phyloP scores from a whole-genome alignment of 2,888 invertebrate species.

The Rhodophaea formosa region DNA sequence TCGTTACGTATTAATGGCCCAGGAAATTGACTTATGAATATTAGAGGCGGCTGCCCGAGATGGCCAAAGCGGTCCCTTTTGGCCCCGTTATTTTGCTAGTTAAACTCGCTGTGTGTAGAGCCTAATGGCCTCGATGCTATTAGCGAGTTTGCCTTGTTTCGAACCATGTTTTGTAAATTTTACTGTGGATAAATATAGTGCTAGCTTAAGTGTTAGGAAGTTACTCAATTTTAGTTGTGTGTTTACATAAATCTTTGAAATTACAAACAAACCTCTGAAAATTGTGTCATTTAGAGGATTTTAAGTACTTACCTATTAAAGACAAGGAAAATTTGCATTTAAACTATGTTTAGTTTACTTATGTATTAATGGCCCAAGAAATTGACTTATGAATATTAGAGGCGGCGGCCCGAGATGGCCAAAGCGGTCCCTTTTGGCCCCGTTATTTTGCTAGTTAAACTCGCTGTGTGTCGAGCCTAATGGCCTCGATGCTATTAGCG shows the following conservation, averaged over 20 bases:
- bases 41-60: conserved; percentile 74
- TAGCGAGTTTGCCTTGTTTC: conserved; percentile 47
- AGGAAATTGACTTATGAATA: conserved; percentile 82
- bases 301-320: too few relatives aligned
- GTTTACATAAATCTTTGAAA: too few relatives aligned
- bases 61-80: conserved; percentile 73
- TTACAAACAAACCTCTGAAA: too few relatives aligned
- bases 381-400: conserved; percentile 82
- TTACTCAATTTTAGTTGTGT: too few relatives aligned
- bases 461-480: conserved; percentile 47
- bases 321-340: too few relatives aligned
- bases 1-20: conserved; percentile 81
- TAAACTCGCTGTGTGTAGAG: conserved; percentile 48
- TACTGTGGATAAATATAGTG: neutral
- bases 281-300: too few relatives aligned
- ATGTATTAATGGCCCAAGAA: conserved; percentile 81
- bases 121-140: conserved; percentile 70
- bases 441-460: conserved; percentile 76
- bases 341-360: too few relatives aligned
- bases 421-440: conserved; percentile 72
- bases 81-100: conserved; percentile 72
- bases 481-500: conserved; percentile 68
- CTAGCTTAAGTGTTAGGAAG: too few relatives aligned
- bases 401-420: conserved; percentile 67
- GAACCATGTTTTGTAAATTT: neutral